Evolutionary conservation across 2,797 vertebrate species (phyloP).

Genomic region (Eulemur rubriventer): DNA sequence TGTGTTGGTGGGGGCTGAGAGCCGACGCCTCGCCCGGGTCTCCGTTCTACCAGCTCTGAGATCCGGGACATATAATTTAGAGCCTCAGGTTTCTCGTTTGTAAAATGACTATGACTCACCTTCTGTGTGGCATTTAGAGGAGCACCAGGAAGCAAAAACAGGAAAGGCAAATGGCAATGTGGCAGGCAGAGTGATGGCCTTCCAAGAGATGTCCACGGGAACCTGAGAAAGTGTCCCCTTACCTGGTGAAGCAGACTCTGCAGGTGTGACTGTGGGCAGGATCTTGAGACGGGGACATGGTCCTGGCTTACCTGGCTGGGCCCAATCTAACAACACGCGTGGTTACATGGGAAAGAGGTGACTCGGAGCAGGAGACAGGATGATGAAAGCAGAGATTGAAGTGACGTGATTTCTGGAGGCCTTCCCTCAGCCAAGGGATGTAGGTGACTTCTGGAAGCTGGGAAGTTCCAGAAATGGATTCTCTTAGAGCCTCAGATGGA

Average conservation of each 20-base stretch:
- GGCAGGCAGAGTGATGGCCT: fast-evolving
- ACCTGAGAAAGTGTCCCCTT: neutral
- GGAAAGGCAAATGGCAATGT: fast-evolving
- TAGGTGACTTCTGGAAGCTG: neutral
- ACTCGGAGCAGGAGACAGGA: neutral
- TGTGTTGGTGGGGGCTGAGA: neutral
- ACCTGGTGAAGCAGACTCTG: neutral
- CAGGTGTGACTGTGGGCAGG: neutral
- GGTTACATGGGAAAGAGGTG: neutral
- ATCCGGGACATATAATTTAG: no score
- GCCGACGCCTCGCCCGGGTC: fast-evolving
- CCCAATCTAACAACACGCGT: fast-evolving
- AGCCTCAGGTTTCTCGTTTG: neutral
- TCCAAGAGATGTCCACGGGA: fast-evolving
- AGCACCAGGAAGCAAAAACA: fast-evolving
- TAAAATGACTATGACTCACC: neutral
- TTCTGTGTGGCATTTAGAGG: fast-evolving
- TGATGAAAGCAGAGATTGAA: neutral
- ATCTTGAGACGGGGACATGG: neutral
- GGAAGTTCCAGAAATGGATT: fast-evolving
- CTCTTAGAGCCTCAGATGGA: no score
- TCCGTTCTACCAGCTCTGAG: neutral
- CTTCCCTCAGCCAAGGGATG: neutral
- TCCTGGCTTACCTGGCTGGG: neutral
- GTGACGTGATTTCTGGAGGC: no score